Evolutionary conservation across 2,113 vertebrate genomes (phyloP), one percentile per base, ranked within the genome.

Genomic region (Tachysurus vachellii): DNA sequence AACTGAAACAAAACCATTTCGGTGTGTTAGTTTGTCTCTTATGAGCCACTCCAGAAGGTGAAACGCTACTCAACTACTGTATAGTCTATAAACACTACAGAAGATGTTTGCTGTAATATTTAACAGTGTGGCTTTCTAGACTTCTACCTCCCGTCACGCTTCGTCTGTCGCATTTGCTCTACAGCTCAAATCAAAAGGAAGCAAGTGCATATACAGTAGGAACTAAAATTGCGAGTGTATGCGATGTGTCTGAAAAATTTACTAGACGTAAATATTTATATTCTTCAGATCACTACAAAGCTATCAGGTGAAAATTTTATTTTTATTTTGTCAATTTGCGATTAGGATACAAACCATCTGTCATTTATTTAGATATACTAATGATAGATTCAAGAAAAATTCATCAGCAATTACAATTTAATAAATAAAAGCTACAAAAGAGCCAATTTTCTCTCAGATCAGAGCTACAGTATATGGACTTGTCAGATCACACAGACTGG

Each of bases 1-100:
- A 99, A 92, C 98, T 99, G 83, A 73, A 73, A 73, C 17, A 2
- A 17, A 73, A 73, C 23, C 1, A 14, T 13, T 14, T 23, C 6
- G 5, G n/a, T 14, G 5, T 14, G 64, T 68, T 13, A 1, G 1
- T 57, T 3, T 11, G 57, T 71, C 1, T 42, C 4, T 68, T 64
- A 64, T 26, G 59, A 31, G 28, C 13, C 28, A 36, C 16, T 9
- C 17, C 31, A 36, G 3, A 7, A 73, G 17, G 7, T 71, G 3
- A 71, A 42, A n/a, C 36, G 36, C 36, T 64, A n/a, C 23, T 23
- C 17, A 14, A 71, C 68, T 71, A 9, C 1, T 19, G 31, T 31
- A 36, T 16, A 31, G 28, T 70, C 14, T 16, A 36, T 36, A 36
- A 70, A 17, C 6, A 71, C 28, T n/a, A 31, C 11, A 1, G 64